Conservation (phyloP, 2,797 vertebrate species). For the Typhlichthys subterraneus region DNA sequence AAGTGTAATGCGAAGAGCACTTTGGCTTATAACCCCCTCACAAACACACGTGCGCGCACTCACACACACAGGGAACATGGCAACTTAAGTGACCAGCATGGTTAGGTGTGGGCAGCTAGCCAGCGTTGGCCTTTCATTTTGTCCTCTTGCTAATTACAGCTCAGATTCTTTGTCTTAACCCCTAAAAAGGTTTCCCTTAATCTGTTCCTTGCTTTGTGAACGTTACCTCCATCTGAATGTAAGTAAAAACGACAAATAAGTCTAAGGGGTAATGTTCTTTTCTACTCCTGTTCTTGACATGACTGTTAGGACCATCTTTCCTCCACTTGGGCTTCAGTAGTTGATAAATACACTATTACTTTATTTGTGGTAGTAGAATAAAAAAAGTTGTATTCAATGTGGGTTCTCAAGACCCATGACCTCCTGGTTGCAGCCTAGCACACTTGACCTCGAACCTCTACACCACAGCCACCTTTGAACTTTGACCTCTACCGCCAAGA, state of each 20-base stretch:
- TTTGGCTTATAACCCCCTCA: slow-evolving; percentile 6
- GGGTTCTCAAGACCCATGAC: too few species aligned
- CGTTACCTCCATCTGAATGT: neutral
- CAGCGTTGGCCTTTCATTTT: slow-evolving; percentile 22
- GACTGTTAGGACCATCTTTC: too few species aligned
- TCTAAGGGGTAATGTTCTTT: too few species aligned
- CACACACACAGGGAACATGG: neutral
- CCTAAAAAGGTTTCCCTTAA: neutral
- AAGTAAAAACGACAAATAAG: neutral
- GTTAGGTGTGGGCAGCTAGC: slow-evolving; percentile 11
- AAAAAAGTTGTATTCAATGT: too few species aligned
- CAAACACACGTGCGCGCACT: neutral
- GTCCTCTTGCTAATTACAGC: slow-evolving; percentile 31
- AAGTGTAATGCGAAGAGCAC: neutral
- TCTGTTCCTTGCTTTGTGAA: neutral
- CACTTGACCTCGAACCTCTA: too few species aligned
- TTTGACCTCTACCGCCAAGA: neutral
- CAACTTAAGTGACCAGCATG: slow-evolving; percentile 23
- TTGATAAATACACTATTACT: too few species aligned
- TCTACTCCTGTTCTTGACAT: too few species aligned
- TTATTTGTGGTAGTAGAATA: too few species aligned
- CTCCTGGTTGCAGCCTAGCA: too few species aligned
- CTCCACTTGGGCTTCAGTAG: too few species aligned
- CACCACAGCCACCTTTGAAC: neutral
- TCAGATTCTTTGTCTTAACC: neutral